These are phyloP conservation scores for Oenanthe oenanthe DNA, from an alignment of 2,113 vertebrate species.

Conservation along the genomic window DNA sequence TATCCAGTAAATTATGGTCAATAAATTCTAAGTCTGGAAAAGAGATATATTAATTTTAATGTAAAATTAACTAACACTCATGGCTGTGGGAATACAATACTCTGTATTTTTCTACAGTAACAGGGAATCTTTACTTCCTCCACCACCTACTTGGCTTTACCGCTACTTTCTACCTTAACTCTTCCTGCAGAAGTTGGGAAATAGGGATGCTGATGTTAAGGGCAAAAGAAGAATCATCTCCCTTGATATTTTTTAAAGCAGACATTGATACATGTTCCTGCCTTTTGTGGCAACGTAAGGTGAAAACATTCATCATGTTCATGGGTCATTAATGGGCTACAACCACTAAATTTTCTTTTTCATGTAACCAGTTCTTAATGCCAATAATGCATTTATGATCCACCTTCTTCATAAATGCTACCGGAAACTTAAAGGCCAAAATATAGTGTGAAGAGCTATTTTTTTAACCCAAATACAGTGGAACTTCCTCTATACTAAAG, in stretches of 20 bases:
- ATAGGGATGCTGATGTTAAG: neutral
- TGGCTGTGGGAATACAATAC: slow-evolving; percentile 39
- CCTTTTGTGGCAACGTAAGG: neutral
- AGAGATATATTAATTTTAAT: slow-evolving; percentile 34
- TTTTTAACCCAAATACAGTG: slow-evolving; percentile 56
- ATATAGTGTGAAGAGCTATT: slow-evolving; percentile 61
- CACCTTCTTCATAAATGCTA: slow-evolving; percentile 64
- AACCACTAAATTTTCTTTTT: slow-evolving; percentile 43
- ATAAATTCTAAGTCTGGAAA: slow-evolving; percentile 50
- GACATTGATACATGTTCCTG: neutral
- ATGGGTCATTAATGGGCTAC: slow-evolving; percentile 29
- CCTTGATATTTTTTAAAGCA: neutral
- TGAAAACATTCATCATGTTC: slow-evolving; percentile 6
- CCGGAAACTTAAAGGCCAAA: slow-evolving; percentile 78
- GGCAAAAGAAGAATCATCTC: neutral
- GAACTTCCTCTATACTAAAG: slow-evolving; percentile 64
- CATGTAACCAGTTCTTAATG: slow-evolving; percentile 64
- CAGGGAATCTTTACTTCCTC: slow-evolving; percentile 23
- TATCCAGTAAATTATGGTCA: slow-evolving; percentile 56
- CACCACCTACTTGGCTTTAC: slow-evolving; percentile 1
- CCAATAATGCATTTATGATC: slow-evolving; percentile 71
- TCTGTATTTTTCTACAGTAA: slow-evolving; percentile 43
- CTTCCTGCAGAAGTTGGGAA: slow-evolving; percentile 1
- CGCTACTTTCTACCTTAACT: slow-evolving; percentile 9
- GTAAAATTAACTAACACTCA: neutral